phyloP scores from a whole-genome alignment of 2,113 vertebrate species.

The Pterocles gutturalis region DNA sequence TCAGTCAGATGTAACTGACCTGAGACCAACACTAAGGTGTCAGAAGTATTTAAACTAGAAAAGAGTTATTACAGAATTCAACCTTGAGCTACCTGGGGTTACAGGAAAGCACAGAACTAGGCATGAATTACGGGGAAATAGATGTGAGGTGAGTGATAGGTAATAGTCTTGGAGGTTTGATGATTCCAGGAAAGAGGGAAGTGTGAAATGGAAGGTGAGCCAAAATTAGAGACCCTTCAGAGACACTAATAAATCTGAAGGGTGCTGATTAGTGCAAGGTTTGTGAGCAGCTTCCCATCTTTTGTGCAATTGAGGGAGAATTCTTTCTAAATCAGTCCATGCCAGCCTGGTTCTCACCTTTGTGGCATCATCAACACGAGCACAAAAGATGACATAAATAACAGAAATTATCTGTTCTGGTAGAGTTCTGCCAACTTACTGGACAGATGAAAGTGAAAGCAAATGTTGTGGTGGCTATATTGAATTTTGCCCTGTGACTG shows the following conservation, averaged over 20 bases:
- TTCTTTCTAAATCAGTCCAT: not conserved
- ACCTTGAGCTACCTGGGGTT: conserved; percentile 20
- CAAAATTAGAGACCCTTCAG: conserved; percentile 17
- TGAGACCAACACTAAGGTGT: not conserved
- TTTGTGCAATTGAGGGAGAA: not conserved
- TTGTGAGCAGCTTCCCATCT: not conserved
- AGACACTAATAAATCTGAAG: conserved; percentile 23
- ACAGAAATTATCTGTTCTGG: not conserved
- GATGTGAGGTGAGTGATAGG: not conserved
- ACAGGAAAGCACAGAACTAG: not conserved
- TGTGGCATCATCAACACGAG: not conserved
- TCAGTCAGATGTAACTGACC: not conserved
- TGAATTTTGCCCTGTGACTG: not conserved
- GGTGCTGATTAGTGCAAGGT: not conserved
- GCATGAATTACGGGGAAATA: not conserved
- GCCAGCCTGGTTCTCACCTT: not conserved
- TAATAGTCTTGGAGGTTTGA: conserved; percentile 21
- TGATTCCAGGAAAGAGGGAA: conserved; percentile 24
- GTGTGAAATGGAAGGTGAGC: not conserved
- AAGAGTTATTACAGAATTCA: conserved; percentile 1
- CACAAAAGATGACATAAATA: not conserved
- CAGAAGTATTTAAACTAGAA: not conserved
- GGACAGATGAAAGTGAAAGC: not conserved
- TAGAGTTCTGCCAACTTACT: not conserved
- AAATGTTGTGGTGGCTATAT: not conserved